Conservation (phyloP, 2,113 vertebrate genomes). For the Psittacula cyanocephala region DNA sequence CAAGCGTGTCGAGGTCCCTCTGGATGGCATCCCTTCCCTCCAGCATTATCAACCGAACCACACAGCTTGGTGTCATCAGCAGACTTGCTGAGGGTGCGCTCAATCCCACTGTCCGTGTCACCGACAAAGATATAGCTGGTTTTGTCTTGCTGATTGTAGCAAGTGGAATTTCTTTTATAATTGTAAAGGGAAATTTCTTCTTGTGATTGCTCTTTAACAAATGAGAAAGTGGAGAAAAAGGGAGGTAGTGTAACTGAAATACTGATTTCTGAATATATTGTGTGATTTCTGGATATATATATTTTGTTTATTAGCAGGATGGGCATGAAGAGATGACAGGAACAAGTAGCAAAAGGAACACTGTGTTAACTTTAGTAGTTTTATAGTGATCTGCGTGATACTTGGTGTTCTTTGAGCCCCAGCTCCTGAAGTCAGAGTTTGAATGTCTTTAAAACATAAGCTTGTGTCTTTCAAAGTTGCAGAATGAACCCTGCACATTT, state of each 20-base stretch:
- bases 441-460: neutral
- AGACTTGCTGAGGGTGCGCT: no score
- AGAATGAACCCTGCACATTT: neutral
- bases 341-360: neutral
- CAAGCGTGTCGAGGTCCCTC: no score
- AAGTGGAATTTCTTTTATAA: neutral
- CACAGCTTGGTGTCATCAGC: no score
- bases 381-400: neutral
- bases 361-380: neutral
- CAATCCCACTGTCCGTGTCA: no score
- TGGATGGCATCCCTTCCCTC: no score
- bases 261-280: neutral
- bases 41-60: no score
- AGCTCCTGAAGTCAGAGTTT: neutral
- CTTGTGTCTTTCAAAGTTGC: neutral
- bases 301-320: neutral
- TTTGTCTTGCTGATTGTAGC: neutral
- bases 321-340: neutral
- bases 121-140: neutral
- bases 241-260: neutral
- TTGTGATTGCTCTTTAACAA: neutral
- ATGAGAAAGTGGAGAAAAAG: neutral
- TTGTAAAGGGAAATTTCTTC: neutral
- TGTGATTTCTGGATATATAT: neutral
- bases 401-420: neutral